These are phyloP conservation scores for Cyphomyrus discorhynchus DNA, from an alignment of 2,113 vertebrate genomes.

Conservation along the genomic window DNA sequence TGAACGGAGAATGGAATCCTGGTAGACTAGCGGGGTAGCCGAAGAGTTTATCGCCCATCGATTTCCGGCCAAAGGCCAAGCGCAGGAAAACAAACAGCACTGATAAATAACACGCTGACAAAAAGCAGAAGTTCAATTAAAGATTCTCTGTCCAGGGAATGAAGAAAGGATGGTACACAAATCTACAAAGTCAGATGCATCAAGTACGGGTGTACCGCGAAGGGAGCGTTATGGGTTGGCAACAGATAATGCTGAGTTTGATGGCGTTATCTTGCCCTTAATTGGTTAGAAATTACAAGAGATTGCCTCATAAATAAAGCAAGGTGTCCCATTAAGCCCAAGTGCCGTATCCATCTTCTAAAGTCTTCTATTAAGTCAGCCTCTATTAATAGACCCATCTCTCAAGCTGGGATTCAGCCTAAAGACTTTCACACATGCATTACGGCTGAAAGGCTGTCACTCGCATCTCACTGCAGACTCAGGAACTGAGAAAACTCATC, in stretches of 20 bases:
- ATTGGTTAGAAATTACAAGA: slow-evolving; percentile 48
- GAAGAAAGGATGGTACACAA: slow-evolving; percentile 40
- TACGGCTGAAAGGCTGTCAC: neutral
- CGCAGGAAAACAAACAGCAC: slow-evolving; percentile 31
- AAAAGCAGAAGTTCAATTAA: slow-evolving; percentile 45
- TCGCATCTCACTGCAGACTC: neutral
- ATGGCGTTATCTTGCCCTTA: slow-evolving; percentile 50
- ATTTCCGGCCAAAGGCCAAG: slow-evolving; percentile 31
- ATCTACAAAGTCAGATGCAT: slow-evolving; percentile 11
- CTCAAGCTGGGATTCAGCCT: slow-evolving; percentile 36
- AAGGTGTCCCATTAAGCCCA: slow-evolving; percentile 38
- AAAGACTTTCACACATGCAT: neutral
- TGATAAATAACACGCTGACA: slow-evolving; percentile 34
- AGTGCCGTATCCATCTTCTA: slow-evolving; percentile 43
- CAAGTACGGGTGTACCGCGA: slow-evolving; percentile 22
- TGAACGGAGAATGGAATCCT: neutral
- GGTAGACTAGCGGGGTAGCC: too few relatives aligned
- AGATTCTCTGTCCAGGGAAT: slow-evolving; percentile 54
- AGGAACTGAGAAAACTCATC: neutral
- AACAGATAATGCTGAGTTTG: slow-evolving; percentile 42
- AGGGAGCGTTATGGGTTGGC: slow-evolving; percentile 30
- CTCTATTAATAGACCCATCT: slow-evolving; percentile 20
- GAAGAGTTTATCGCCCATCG: slow-evolving; percentile 30
- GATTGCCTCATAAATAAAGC: slow-evolving; percentile 53
- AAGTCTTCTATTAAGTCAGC: slow-evolving; percentile 40